Evolutionary conservation across 1,140 invertebrate species (phyloP), one percentile per base, ranked within the genome.

Genomic region (Drosophila suzukii): DNA sequence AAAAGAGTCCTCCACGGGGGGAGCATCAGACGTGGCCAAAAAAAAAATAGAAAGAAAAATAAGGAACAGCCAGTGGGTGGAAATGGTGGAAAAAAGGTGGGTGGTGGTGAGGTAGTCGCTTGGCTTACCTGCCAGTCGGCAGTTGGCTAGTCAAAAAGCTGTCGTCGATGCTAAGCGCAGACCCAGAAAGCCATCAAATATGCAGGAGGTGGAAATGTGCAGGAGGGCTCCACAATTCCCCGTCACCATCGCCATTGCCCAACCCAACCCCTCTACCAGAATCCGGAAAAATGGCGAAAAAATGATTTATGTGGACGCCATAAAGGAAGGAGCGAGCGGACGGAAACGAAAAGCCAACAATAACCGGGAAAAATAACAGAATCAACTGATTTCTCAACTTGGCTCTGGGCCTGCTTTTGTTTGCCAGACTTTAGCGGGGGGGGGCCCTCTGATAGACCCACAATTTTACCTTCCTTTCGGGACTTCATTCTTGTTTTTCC

Each of bases 281-380:
- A 62, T 55, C 34, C 60, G 38, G 59, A 76, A 76, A 76, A 75
- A 86, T 86, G 81, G 74, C 81, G 75, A 75, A 88, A 86, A 88
- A 88, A 88, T 88, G 84, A 88, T 88, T 88, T 88, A 88, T 88
- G 80, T 89, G 79, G 73, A 88, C 72, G 84, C 79, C 84, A 76
- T 49, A 43, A 61, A 72, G 63, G 70, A 80, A 44, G 79, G 59
- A 47, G 54, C 53, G 59, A 47, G 54, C 53, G 56, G 10, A 71
- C 53, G 36, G 62, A 65, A 68, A 62, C 58, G 70, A 67, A 55
- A 30, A 73, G 63, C 55, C 54, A 65, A 61, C 49, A 83, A 71
- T 75, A 77, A 65, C 60, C 65, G 49, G 63, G 58, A 70, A 86
- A 75, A 89, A 81, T 77, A 88, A 89, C 70, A 89, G 70, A 83